phyloP scores from a whole-genome alignment of 2,888 invertebrate genomes.

The Caenorhabditis imperialis region DNA sequence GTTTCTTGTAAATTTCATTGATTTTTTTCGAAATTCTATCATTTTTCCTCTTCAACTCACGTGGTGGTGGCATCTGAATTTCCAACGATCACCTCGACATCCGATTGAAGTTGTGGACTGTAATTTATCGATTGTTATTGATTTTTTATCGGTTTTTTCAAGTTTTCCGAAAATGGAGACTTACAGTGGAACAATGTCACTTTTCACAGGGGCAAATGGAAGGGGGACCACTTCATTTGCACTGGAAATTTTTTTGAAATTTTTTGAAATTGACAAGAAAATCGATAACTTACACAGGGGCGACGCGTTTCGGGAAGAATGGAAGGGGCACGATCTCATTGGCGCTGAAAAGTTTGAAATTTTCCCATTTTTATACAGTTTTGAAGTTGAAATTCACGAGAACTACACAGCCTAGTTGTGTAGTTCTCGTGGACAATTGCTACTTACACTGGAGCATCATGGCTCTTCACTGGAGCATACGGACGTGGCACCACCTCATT shows the following conservation, averaged over 20 bases:
- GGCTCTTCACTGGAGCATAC: conserved; percentile 1
- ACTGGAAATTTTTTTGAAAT: conserved; percentile 9
- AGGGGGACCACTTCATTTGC: conserved; percentile 19
- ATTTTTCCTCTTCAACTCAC: too few relatives aligned
- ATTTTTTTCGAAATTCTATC: too few relatives aligned
- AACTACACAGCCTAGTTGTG: neutral
- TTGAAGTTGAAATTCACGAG: neutral
- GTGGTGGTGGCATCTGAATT: conserved; percentile 3
- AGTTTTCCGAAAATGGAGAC: neutral
- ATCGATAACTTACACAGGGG: too few relatives aligned
- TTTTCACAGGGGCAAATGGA: conserved; percentile 17
- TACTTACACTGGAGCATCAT: neutral
- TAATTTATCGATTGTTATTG: neutral
- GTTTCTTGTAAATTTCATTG: too few relatives aligned
- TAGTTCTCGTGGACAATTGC: too few relatives aligned
- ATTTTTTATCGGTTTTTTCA: neutral
- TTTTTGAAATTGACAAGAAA: neutral
- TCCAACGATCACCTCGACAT: conserved; percentile 27
- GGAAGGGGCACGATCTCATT: too few relatives aligned
- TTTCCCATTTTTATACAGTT: too few relatives aligned
- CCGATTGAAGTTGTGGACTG: conserved; percentile 16
- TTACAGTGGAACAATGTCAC: neutral
- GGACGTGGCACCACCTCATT: conserved; percentile 1
- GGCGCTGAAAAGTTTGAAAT: too few relatives aligned
- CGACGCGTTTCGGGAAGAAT: too few relatives aligned